These are phyloP conservation scores for Micrasema longulum DNA, from an alignment of 1,140 invertebrate species.

Conservation along the genomic window DNA sequence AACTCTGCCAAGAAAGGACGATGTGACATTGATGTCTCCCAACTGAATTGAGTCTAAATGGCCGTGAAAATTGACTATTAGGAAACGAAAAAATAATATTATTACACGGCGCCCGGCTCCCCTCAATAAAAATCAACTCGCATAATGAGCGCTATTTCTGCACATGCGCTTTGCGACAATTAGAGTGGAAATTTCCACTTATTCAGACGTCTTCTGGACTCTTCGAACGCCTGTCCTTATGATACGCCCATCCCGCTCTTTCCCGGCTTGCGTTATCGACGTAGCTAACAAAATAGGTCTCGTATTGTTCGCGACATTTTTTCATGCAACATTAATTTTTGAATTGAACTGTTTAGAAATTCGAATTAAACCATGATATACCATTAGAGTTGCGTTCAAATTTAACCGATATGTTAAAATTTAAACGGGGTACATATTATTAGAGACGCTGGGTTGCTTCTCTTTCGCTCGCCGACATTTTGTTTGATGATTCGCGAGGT, in stretches of 20 bases:
- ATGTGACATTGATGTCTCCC: too few relatives aligned
- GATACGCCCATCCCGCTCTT: slow-evolving; percentile 15
- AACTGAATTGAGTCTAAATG: too few relatives aligned
- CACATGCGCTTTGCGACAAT: slow-evolving; percentile 24
- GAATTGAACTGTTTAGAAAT: too few relatives aligned
- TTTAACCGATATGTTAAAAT: too few relatives aligned
- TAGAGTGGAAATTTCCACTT: slow-evolving; percentile 33
- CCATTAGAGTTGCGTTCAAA: too few relatives aligned
- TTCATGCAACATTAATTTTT: too few relatives aligned
- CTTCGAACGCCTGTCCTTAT: slow-evolving; percentile 3
- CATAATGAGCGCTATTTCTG: neutral
- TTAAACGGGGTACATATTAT: too few relatives aligned
- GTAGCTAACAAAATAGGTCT: neutral
- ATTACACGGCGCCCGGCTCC: neutral
- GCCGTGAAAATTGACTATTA: too few relatives aligned
- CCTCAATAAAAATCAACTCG: slow-evolving; percentile 22
- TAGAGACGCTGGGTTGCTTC: neutral
- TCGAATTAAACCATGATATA: too few relatives aligned
- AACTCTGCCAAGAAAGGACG: too few relatives aligned
- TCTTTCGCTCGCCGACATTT: slow-evolving; percentile 33
- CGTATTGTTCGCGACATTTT: slow-evolving; percentile 10
- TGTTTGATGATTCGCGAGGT: slow-evolving; percentile 21
- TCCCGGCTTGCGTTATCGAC: slow-evolving; percentile 25
- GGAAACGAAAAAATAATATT: too few relatives aligned
- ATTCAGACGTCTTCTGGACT: slow-evolving; percentile 13